These are phyloP conservation scores for Drosophila pegasa DNA, from an alignment of 2,888 invertebrate genomes.

Conservation along the genomic window DNA sequence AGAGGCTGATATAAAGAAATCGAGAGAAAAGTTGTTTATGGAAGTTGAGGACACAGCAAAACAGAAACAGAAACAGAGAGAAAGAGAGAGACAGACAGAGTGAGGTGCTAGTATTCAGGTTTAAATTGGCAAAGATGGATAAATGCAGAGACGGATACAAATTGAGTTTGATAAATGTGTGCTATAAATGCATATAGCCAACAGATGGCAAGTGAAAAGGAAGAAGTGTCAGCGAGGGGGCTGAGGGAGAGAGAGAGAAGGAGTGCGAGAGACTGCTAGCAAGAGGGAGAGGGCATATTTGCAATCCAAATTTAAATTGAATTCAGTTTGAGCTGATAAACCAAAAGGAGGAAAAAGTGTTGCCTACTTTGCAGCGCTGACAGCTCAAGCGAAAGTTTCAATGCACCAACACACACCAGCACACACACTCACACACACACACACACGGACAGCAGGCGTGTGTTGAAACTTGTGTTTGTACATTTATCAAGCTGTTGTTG, in stretches of 20 bases:
- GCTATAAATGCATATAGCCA: too few species aligned
- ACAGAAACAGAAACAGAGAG: too few species aligned
- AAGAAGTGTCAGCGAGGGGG: too few species aligned
- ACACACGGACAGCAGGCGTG: constrained; percentile 2
- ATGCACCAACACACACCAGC: constrained; percentile 8
- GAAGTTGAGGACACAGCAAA: too few species aligned
- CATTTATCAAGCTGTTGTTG: constrained; percentile 72
- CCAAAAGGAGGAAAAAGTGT: constrained; percentile 24
- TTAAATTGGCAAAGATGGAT: too few species aligned
- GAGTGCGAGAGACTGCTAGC: too few species aligned
- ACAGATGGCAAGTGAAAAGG: neutral
- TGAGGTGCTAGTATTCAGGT: too few species aligned
- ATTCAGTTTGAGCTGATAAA: constrained; percentile 6
- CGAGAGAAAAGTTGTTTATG: too few species aligned
- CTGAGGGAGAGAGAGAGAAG: neutral
- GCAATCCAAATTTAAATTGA: constrained; percentile 3
- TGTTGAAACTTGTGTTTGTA: constrained; percentile 43
- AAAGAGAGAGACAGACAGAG: too few species aligned
- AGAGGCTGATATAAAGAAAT: too few species aligned
- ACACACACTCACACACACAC: constrained; percentile 2
- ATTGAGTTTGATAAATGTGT: too few species aligned
- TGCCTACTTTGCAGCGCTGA: constrained; percentile 52
- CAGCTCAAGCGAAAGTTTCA: constrained; percentile 20
- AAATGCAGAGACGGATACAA: too few species aligned
- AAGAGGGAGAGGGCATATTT: neutral